Base-by-base conservation (phyloP, 2,888 invertebrate genomes). In the Graphium colonna region DNA sequence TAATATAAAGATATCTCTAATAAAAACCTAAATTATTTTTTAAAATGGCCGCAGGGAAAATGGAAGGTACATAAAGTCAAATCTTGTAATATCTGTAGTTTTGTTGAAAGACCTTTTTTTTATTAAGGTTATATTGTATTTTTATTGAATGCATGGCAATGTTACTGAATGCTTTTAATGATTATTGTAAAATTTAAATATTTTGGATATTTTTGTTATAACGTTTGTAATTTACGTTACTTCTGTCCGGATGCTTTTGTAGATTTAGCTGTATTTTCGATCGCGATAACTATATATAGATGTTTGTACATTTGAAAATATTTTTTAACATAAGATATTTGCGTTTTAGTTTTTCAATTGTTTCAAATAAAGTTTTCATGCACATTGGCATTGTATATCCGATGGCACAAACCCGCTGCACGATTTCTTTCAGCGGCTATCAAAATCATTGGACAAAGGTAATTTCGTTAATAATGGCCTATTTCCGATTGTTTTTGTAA, bases 371-470 rank as follows among this genome's bases (percentile, higher is more conserved):
- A 36, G 36, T 12, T 44, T 17, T 45, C 7, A 45, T 45, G 43
- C 39, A 44, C 9, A 44, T 16, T 49, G 13, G 17, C 42, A 38
- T 39, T 18, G 52, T 38, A 33, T 39, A 45, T 40, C 1, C 15
- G 21, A 31, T 16, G 21, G 50, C 49, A 50, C 49, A 54, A 16
- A 50, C 43, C 33, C 40, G 44, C 40, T 41, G 50, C 54, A 54
- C 40, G 45, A 40, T 15, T 49, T 50, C 21, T 49, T 50, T 45
- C 49, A 33, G 33, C 54, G 50, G 54, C 44, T 28, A 41, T 12
- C 36, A 50, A 54, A 49, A 54, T 45, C 54, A 45, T 50, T 45
- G 54, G 54, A 54, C 50, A 54, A 33, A 54, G 54, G 50, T 54
- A 54, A 54, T 50, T 41, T 15, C n/a, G 44, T 40, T 49, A 18